These are phyloP conservation scores for Pterocles burchelli DNA, from an alignment of 2,113 vertebrate species.

Conservation along the genomic window DNA sequence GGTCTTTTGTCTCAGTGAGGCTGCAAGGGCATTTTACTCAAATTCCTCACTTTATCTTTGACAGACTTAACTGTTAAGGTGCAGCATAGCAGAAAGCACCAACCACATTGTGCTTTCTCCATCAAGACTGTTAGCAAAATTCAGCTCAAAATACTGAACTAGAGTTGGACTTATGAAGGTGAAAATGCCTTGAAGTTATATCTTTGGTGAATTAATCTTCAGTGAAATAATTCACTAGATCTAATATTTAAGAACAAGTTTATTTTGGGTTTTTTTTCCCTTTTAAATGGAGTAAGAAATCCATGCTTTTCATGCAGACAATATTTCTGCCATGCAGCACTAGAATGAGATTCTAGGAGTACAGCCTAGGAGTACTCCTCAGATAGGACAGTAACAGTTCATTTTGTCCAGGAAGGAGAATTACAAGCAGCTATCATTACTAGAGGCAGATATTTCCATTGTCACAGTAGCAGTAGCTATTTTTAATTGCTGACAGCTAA, in stretches of 20 bases:
- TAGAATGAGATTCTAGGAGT: neutral
- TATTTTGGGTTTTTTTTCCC: neutral
- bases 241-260: neutral
- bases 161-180: neutral
- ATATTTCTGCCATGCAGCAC: neutral
- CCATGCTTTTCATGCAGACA: neutral
- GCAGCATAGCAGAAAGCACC: neutral
- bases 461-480: neutral
- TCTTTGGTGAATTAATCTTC: neutral
- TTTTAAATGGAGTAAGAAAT: neutral
- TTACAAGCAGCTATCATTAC: neutral
- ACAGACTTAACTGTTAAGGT: neutral
- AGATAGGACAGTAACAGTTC: neutral
- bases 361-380: neutral
- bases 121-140: neutral
- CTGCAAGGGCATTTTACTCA: neutral
- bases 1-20: neutral
- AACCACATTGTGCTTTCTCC: neutral
- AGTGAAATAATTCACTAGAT: neutral
- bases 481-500: conserved; percentile 24
- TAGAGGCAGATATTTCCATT: neutral
- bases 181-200: neutral
- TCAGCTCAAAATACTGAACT: neutral
- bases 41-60: neutral
- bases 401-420: neutral